A percentile compares a stretch with the other conserved stretches of the same genome.
phyloP scores from a whole-genome alignment of 64 coral and sea anemone genomes.

The Astreopora myriophthalma region DNA sequence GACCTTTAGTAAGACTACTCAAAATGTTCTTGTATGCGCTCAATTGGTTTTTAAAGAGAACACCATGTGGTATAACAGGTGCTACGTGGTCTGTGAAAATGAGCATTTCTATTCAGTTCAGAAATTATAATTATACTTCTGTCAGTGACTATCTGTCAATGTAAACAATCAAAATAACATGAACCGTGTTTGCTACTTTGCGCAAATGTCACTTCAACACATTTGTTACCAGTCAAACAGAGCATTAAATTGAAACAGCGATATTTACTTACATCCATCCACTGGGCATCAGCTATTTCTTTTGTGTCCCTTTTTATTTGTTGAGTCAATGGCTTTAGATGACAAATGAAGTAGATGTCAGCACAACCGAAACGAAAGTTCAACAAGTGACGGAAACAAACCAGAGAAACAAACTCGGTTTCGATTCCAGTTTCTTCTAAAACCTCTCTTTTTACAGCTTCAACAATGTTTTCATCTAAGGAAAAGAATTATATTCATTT shows the following conservation, averaged over 20 bases:
- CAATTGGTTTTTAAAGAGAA: too few relatives aligned
- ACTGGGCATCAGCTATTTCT: slow-evolving; percentile 85
- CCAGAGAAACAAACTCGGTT: slow-evolving; percentile 76
- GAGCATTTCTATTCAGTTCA: too few relatives aligned
- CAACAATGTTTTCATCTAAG: slow-evolving; percentile 74
- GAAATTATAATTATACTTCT: too few relatives aligned
- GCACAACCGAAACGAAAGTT: slow-evolving; percentile 88
- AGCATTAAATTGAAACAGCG: not conserved
- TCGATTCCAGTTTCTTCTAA: slow-evolving; percentile 86
- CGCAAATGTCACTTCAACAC: too few relatives aligned
- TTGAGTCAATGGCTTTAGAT: slow-evolving; percentile 64
- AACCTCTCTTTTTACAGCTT: slow-evolving; percentile 82
- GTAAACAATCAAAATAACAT: too few relatives aligned
- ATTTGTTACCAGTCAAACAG: too few relatives aligned
- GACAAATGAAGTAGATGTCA: slow-evolving; percentile 77
- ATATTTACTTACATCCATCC: slow-evolving; percentile 82
- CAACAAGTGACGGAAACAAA: slow-evolving; percentile 76
- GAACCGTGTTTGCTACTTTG: too few relatives aligned
- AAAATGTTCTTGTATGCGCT: too few relatives aligned
- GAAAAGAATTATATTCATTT: not conserved
- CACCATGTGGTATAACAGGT: too few relatives aligned
- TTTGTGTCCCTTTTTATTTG: slow-evolving; percentile 69
- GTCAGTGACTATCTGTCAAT: too few relatives aligned
- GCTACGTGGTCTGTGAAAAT: too few relatives aligned
- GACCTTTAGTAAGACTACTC: too few relatives aligned